Conservation (phyloP, 2,888 invertebrate genomes). For the Thecocarcelia acutangulata region DNA sequence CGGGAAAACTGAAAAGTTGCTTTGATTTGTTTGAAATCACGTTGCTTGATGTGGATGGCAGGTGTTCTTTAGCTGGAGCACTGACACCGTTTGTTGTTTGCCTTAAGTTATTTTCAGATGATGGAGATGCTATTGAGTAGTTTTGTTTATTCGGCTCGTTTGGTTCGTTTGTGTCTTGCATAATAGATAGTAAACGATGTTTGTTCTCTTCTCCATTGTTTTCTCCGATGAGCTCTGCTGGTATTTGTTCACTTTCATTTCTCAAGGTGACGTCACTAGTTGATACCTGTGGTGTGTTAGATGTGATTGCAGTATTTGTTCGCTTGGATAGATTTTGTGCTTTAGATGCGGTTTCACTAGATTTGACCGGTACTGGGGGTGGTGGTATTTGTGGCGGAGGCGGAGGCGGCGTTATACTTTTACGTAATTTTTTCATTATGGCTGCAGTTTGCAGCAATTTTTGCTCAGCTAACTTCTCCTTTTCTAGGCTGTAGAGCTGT, state of each 20-base stretch:
- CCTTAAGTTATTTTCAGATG: conserved; percentile 79
- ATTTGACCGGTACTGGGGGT: conserved; percentile 78
- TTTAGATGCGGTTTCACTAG: conserved; percentile 77
- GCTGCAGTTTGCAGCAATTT: conserved; percentile 76
- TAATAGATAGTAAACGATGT: conserved; percentile 85
- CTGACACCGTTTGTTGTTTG: conserved; percentile 73
- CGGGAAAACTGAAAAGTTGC: conserved; percentile 38
- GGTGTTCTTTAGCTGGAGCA: conserved; percentile 63
- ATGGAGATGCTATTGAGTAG: conserved; percentile 58
- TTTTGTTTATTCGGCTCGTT: conserved; percentile 44
- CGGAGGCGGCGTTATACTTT: conserved; percentile 78
- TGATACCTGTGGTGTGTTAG: conserved; percentile 51
- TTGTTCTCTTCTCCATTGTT: conserved; percentile 81
- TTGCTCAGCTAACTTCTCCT: conserved; percentile 74
- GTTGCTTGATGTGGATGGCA: conserved; percentile 59
- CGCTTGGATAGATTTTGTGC: conserved; percentile 70
- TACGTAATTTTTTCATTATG: conserved; percentile 78
- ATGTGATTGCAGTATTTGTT: conserved; percentile 50
- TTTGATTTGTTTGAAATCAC: conserved; percentile 37
- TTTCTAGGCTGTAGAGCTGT: conserved; percentile 76
- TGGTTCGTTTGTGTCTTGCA: conserved; percentile 81
- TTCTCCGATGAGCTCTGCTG: conserved; percentile 51
- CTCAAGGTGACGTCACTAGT: conserved; percentile 71
- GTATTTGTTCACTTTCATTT: conserved; percentile 70
- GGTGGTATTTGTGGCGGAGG: conserved; percentile 77